phyloP scores from a whole-genome alignment of 2,797 vertebrate genomes.

The Siniperca obscura region DNA sequence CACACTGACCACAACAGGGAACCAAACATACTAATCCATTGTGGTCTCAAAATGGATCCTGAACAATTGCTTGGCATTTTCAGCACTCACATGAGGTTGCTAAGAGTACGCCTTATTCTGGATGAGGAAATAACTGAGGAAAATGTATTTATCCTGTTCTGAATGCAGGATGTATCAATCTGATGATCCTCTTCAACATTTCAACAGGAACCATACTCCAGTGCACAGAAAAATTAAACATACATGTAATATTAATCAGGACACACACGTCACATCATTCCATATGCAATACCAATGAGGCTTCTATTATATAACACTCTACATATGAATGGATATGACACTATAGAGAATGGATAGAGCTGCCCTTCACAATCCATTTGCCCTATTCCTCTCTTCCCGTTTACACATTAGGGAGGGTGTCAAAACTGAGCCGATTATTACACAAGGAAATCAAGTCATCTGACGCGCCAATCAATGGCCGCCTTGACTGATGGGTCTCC shows the following conservation, averaged over 20 bases:
- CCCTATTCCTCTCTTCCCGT: slow-evolving; percentile 63
- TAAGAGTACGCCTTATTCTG: slow-evolving; percentile 61
- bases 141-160: slow-evolving; percentile 54
- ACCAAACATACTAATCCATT: slow-evolving; percentile 71
- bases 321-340: slow-evolving; percentile 48
- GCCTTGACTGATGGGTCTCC: slow-evolving; percentile 82
- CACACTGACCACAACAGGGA: slow-evolving; percentile 78
- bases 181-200: slow-evolving; percentile 36
- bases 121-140: slow-evolving; percentile 53
- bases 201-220: slow-evolving; percentile 27
- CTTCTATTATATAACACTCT: slow-evolving; percentile 25
- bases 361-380: slow-evolving; percentile 77
- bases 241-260: slow-evolving; percentile 33
- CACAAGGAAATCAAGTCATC: slow-evolving; percentile 82
- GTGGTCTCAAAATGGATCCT: slow-evolving; percentile 64
- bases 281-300: slow-evolving; percentile 12
- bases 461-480: slow-evolving; percentile 81
- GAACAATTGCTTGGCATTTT: slow-evolving; percentile 79
- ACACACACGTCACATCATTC: slow-evolving; percentile 22
- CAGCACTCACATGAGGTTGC: slow-evolving; percentile 55
- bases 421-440: slow-evolving; percentile 82
- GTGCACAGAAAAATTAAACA: slow-evolving; percentile 35
- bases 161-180: slow-evolving; percentile 50
- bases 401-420: slow-evolving; percentile 75
- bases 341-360: slow-evolving; percentile 36